phyloP scores from a whole-genome alignment of 2,888 invertebrate genomes.

The Tetanocera ferruginea region DNA sequence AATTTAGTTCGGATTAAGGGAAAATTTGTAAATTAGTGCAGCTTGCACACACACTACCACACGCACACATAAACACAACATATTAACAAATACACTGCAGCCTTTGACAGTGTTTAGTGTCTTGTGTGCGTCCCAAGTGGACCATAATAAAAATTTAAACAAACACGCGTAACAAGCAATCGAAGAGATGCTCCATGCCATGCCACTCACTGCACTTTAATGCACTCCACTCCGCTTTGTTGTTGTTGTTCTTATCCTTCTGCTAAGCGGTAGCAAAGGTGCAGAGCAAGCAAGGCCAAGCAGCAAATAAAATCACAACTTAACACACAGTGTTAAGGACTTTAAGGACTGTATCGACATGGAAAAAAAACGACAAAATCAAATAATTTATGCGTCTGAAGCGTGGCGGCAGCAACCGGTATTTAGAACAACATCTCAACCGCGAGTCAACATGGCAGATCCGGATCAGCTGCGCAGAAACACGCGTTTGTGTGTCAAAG shows the following conservation, averaged over 20 bases:
- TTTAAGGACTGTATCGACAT: conserved; percentile 39
- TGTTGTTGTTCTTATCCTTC: conserved; percentile 28
- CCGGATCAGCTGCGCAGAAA: conserved; percentile 37
- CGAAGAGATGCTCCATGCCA: conserved; percentile 21
- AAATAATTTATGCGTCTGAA: conserved; percentile 33
- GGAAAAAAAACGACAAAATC: conserved; percentile 18
- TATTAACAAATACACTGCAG: not conserved
- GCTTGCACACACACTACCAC: conserved; percentile 45
- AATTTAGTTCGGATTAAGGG: conserved; percentile 59
- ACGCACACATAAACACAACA: not conserved
- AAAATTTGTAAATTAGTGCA: conserved; percentile 50
- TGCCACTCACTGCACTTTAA: not conserved
- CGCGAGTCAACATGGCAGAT: conserved; percentile 41
- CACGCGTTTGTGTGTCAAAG: conserved; percentile 53
- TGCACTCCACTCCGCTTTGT: not conserved
- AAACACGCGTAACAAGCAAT: conserved; percentile 48
- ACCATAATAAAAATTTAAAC: conserved; percentile 58
- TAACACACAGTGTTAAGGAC: conserved; percentile 13
- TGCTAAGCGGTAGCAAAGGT: conserved; percentile 61
- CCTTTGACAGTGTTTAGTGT: not conserved
- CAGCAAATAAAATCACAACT: conserved; percentile 43
- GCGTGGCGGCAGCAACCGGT: not conserved
- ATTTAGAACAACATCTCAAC: conserved; percentile 36
- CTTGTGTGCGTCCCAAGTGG: conserved; percentile 58
- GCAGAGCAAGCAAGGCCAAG: too few species aligned